Percentiles rank a stretch among this genome's conserved stretches.
phyloP scores from a whole-genome alignment of 2,888 invertebrate genomes.

The Aphodius granarius region DNA sequence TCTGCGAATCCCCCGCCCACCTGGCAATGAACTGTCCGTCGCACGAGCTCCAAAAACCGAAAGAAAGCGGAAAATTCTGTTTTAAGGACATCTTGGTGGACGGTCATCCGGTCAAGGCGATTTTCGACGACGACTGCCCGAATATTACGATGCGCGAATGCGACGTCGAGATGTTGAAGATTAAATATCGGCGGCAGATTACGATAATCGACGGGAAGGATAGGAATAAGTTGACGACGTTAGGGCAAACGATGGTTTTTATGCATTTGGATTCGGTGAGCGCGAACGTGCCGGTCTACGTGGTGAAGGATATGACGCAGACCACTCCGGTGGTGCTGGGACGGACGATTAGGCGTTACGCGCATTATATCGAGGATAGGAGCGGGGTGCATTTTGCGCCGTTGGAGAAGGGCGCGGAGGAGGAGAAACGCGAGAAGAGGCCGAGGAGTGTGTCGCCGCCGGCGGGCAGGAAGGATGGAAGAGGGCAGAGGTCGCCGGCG shows the following conservation, averaged over 20 bases:
- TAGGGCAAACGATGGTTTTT: conserved; percentile 30
- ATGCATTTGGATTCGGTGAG: conserved; percentile 32
- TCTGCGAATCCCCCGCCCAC: conserved; percentile 17
- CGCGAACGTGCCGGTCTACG: conserved; percentile 28
- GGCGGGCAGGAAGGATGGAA: not conserved
- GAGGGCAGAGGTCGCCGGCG: conserved; percentile 10
- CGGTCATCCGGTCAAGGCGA: conserved; percentile 19
- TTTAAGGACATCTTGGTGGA: conserved; percentile 21
- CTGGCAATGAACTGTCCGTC: conserved; percentile 13
- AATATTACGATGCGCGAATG: conserved; percentile 34
- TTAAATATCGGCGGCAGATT: conserved; percentile 30
- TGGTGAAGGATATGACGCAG: conserved; percentile 36
- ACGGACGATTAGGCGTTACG: conserved; percentile 15
- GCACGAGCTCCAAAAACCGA: not conserved
- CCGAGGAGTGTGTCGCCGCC: not conserved
- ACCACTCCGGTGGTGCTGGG: conserved; percentile 36
- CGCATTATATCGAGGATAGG: conserved; percentile 14
- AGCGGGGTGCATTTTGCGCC: conserved; percentile 23
- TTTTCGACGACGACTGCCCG: conserved; percentile 21
- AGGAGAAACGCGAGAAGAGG: not conserved
- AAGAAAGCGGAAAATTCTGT: conserved; percentile 15
- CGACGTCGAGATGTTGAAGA: conserved; percentile 27
- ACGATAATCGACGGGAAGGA: conserved; percentile 32
- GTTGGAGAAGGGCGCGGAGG: not conserved
- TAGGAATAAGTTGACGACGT: conserved; percentile 27